phyloP scores from a whole-genome alignment of 2,888 invertebrate genomes.

The Napeogenes inachia region DNA sequence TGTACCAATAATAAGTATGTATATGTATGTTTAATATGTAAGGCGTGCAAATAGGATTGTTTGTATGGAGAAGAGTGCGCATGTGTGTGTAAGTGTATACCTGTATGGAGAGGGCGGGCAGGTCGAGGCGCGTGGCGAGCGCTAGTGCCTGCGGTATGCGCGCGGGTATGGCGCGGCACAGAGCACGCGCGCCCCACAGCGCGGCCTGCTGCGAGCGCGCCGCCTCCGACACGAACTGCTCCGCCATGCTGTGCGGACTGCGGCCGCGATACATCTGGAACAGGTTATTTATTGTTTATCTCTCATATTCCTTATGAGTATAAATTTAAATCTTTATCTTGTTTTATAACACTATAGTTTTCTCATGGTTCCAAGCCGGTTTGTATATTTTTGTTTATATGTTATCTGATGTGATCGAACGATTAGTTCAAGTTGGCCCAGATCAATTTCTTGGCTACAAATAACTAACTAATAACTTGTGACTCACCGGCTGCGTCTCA shows the following conservation, averaged over 20 bases:
- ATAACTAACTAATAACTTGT: too few species aligned
- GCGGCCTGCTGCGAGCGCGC: slow-evolving; percentile 84
- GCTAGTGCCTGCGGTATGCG: slow-evolving; percentile 49
- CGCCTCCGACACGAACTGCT: slow-evolving; percentile 80
- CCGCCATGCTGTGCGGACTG: slow-evolving; percentile 81
- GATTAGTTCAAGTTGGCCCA: too few species aligned
- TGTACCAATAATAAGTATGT: neutral
- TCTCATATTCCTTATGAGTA: too few species aligned
- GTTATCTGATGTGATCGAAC: too few species aligned
- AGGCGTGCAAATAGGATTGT: neutral
- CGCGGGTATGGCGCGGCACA: slow-evolving; percentile 84
- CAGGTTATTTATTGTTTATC: too few species aligned
- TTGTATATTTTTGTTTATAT: too few species aligned
- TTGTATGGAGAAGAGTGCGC: neutral
- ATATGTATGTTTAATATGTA: too few species aligned
- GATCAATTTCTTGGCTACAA: too few species aligned
- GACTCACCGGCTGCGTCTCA: slow-evolving; percentile 75
- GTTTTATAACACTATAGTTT: too few species aligned
- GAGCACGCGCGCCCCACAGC: slow-evolving; percentile 89
- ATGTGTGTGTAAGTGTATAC: slow-evolving; percentile 32
- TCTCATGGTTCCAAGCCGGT: too few species aligned
- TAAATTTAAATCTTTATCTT: too few species aligned
- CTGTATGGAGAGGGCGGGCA: slow-evolving; percentile 58
- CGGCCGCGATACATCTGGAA: slow-evolving; percentile 59
- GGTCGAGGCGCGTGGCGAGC: slow-evolving; percentile 53